These are phyloP conservation scores for Mormyrus proboscirostris DNA, from an alignment of 2,797 vertebrate species.

Conservation along the genomic window DNA sequence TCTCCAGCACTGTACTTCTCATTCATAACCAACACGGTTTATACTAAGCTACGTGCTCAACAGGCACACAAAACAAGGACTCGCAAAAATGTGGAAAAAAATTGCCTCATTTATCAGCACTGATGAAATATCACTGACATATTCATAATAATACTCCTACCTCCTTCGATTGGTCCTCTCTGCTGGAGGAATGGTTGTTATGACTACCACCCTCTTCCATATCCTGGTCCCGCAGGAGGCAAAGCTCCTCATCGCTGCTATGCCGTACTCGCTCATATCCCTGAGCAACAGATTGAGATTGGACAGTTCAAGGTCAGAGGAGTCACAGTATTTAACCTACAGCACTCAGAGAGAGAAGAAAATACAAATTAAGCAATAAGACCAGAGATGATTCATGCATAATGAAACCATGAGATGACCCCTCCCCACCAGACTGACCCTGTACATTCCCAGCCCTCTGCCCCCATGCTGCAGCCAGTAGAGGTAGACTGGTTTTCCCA, in stretches of 20 bases:
- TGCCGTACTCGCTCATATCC: constrained; percentile 84
- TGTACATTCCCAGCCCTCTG: constrained; percentile 67
- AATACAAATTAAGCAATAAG: not conserved
- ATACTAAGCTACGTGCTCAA: not conserved
- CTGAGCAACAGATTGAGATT: constrained; percentile 31
- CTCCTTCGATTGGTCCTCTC: constrained; percentile 67
- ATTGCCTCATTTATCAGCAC: not conserved
- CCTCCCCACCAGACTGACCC: constrained; percentile 58
- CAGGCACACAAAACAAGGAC: not conserved
- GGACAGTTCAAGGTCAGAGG: not conserved
- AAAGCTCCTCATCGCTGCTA: constrained; percentile 86
- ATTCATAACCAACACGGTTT: not conserved
- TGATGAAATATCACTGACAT: not conserved
- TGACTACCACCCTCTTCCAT: constrained; percentile 75
- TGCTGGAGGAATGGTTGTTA: constrained; percentile 58
- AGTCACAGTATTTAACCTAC: not conserved
- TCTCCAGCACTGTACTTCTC: not conserved
- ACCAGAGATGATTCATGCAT: not conserved
- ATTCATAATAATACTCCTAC: constrained; percentile 46
- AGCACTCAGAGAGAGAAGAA: not conserved
- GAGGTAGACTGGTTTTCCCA: constrained; percentile 89
- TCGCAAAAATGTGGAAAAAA: not conserved
- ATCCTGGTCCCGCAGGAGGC: constrained; percentile 71
- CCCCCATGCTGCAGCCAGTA: constrained; percentile 80
- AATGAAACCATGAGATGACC: not conserved